Evolutionary conservation across 1,140 invertebrate genomes (phyloP).

Genomic region (Temnothorax nylanderi): DNA sequence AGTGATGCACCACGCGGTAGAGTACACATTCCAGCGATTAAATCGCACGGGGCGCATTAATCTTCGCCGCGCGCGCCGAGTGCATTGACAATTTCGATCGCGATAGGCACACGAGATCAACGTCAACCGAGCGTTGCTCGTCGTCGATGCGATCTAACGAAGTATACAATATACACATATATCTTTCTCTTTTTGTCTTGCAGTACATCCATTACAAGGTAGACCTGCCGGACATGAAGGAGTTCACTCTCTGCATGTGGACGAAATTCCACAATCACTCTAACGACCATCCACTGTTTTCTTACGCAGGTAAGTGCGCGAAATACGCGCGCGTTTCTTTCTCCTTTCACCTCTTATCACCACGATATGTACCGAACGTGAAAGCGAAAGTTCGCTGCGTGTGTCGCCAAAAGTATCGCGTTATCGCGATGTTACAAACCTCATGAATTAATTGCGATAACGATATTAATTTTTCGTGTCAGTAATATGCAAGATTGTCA

Average conservation of each 20-base stretch:
- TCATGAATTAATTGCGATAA: background rate
- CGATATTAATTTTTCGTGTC: background rate
- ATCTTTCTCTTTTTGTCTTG: background rate
- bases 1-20: background rate
- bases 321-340: constrained; percentile 1
- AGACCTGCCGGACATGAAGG: constrained; percentile 90
- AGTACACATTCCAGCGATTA: constrained; percentile 30
- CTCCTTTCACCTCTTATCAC: constrained; percentile 48
- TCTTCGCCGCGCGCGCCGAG: background rate
- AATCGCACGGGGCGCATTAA: constrained; percentile 37
- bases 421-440: background rate
- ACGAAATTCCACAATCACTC: constrained; percentile 92
- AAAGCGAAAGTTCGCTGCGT: constrained; percentile 55
- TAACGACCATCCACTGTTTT: constrained; percentile 92
- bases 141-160: constrained; percentile 3
- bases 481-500: background rate
- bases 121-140: background rate
- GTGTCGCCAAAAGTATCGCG: constrained; percentile 22
- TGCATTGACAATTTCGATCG: constrained; percentile 36
- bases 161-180: background rate
- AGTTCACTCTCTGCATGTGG: constrained; percentile 94
- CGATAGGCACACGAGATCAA: constrained; percentile 25
- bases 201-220: constrained; percentile 89
- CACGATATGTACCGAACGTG: background rate
- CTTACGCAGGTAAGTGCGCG: constrained; percentile 90